Conservation (phyloP, 2,888 invertebrate species). For the Xanthorhoe designata region DNA sequence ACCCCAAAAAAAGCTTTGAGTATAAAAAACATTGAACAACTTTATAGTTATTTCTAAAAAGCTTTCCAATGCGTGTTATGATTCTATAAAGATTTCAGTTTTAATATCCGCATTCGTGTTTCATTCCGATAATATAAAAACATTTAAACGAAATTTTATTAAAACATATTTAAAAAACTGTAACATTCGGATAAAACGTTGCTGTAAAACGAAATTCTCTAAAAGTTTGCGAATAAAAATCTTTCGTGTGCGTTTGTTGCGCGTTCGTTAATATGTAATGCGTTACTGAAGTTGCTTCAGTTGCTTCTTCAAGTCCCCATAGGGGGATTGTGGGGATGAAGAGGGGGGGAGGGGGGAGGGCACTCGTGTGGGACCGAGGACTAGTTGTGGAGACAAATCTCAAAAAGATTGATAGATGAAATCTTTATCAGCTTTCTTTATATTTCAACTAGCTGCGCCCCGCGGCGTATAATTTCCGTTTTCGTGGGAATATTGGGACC, state of each 20-base stretch:
- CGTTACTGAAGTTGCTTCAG: slow-evolving; percentile 16
- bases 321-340: background rate
- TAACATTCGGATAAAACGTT: background rate
- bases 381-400: background rate
- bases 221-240: slow-evolving; percentile 16
- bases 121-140: background rate
- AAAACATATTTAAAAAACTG: background rate
- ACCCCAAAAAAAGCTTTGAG: background rate
- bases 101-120: background rate
- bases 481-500: no score
- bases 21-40: background rate
- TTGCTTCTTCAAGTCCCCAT: no score
- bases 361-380: background rate
- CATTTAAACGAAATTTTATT: background rate
- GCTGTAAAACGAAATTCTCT: slow-evolving; percentile 1
- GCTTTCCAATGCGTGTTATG: background rate
- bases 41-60: background rate
- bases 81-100: background rate
- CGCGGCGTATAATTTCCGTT: no score
- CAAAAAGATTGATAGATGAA: background rate
- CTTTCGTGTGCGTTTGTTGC: slow-evolving; percentile 14
- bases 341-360: background rate
- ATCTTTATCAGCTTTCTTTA: background rate
- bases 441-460: no score
- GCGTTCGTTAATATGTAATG: slow-evolving; percentile 30